Evolutionary conservation across 2,113 vertebrate genomes (phyloP), one percentile per base, ranked within the genome.

Genomic region (Lepus timidus): DNA sequence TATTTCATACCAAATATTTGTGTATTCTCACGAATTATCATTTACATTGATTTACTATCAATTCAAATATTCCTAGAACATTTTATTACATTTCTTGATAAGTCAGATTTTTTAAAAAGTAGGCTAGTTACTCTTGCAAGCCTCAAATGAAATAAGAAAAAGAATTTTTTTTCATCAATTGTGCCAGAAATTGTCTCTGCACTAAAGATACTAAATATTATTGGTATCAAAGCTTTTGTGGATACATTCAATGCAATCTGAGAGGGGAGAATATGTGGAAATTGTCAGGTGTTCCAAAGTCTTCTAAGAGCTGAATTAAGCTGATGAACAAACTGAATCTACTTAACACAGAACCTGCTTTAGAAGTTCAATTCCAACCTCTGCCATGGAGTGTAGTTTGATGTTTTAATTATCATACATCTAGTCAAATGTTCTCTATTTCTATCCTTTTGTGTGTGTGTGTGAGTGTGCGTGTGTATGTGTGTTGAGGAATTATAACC

Each of bases 71-170:
- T 49, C 44, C 51, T 2, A 89, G 9, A 88, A 3, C 4, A 87
- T 74, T 93, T 62, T 76, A 90, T 87, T 89, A 44, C 3, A 91
- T 62, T 90, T 78, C 31, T 78, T 88, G 31, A 82, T 90, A 94
- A 78, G 52, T 71, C 58, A 49, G 9, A 70, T 71, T 83, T 95
- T 88, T 51, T 58, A 58, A 74, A 55, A 89, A 87, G 44, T 55
- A 84, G 44, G 39, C 23, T 82, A 49, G 16, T 55, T 96, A 36
- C 19, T 58, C 49, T 39, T 78, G 22, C 31, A n/a, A 71, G 29
- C 20, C 39, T 61, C 51, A 91, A 90, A 65, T 84, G 29, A 92
- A n/a, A 76, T 75, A 17, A 83, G 36, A 51, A 83, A 90, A 85
- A 36, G 6, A 44, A 44, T 44, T 44, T 44, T 44, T 44, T 44